These are phyloP conservation scores for Brachypteracias leptosomus DNA, from an alignment of 2,113 vertebrate genomes.

Conservation along the genomic window DNA sequence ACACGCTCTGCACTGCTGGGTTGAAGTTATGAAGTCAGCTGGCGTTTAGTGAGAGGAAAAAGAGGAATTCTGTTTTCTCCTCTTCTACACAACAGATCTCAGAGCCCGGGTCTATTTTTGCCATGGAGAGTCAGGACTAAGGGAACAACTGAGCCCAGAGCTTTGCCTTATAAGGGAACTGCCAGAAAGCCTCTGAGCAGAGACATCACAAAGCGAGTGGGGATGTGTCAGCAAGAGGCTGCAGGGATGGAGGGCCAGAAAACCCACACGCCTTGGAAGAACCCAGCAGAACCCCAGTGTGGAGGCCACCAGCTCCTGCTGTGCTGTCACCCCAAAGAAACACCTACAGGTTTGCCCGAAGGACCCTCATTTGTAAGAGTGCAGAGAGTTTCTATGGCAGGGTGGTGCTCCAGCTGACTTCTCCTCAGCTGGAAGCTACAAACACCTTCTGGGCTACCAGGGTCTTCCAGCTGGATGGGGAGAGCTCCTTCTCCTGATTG, in stretches of 20 bases:
- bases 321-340: background rate
- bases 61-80: background rate
- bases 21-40: no score
- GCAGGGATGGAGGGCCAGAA: background rate
- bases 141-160: background rate
- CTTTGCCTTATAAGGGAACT: conserved; percentile 53
- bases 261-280: background rate
- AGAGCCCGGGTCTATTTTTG: background rate
- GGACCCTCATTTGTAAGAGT: background rate
- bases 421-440: background rate
- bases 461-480: background rate
- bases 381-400: background rate
- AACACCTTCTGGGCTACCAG: background rate
- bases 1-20: background rate
- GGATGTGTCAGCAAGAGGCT: background rate
- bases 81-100: background rate
- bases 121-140: background rate
- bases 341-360: background rate
- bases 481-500: background rate
- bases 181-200: background rate
- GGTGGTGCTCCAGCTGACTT: background rate
- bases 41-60: background rate
- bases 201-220: background rate
- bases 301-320: background rate
- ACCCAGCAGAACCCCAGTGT: background rate